Evolutionary conservation across 2,797 vertebrate genomes (phyloP), one percentile per base, ranked within the genome.

Genomic region (Labroides dimidiatus): DNA sequence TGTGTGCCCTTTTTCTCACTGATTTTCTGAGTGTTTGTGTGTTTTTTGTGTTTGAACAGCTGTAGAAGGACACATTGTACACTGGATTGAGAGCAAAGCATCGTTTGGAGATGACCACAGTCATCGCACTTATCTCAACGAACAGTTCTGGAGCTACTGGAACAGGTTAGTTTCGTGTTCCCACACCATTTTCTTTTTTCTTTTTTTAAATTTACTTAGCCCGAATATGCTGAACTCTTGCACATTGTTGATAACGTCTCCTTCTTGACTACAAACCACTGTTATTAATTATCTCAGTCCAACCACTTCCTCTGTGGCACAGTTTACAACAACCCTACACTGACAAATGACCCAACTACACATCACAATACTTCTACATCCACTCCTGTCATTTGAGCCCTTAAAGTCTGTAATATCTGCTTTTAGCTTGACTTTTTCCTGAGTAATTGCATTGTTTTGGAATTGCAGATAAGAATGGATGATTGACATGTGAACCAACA

Each of bases 91-190:
- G 93, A 99, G 98, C 93, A 99, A 99, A 92, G 98, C 98, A 19
- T 99, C 98, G 23, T 99, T 99, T 12, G 98, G 98, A 83, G 98
- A 99, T 80, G 96, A 98, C 89, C 94, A 95, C 87, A 99, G 97
- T 85, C 98, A 99, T 87, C 95, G 94, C 54, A 94, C 94, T 19
- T 98, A 99, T 85, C 94, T 99, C 79, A 96, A 97, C 37, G 98
- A 99, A 83, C 98, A 99, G 84, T 99, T 99, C 90, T 99, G 98
- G 98, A 99, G 98, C 92, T 99, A 99, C 91, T 99, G 98, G 95
- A 99, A 99, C 94, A 97, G 98, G 98, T 97, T 39, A 79, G 84
- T 41, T 39, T 17, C 21, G 0, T 19, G 9, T 41, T 47, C 3
- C 45, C 15, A 14, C 23, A 23, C n/a, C 17, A 43, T 41, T 30